phyloP scores from a whole-genome alignment of 92 coral and sea anemone genomes.

The Parazoanthus swiftii region DNA sequence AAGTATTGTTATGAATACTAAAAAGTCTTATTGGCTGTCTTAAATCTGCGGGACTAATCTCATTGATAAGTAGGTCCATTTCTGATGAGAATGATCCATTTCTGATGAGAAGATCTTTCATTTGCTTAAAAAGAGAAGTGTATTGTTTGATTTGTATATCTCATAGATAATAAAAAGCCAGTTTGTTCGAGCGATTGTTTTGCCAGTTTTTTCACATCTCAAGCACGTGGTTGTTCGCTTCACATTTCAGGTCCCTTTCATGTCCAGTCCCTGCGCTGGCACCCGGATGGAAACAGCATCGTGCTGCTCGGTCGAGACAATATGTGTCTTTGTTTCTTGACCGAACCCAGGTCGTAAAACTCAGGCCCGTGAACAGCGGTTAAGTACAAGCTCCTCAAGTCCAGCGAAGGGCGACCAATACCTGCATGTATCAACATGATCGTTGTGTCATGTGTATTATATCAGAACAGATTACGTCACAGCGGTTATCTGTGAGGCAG shows the following conservation, averaged over 20 bases:
- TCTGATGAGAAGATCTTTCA: no score
- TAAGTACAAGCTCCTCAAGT: background rate
- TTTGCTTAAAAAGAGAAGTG: no score
- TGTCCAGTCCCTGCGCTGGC: conserved; percentile 82
- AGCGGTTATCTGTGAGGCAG: no score
- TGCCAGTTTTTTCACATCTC: background rate
- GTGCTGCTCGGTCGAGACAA: conserved; percentile 84
- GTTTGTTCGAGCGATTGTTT: background rate
- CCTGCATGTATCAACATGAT: no score
- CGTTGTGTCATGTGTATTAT: no score
- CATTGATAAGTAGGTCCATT: no score
- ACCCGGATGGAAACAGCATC: conserved; percentile 93
- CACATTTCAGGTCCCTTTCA: conserved; percentile 71
- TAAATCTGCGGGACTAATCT: no score
- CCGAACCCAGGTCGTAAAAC: conserved; percentile 59
- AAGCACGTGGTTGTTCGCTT: background rate
- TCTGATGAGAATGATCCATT: background rate
- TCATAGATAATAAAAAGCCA: background rate
- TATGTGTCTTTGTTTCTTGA: conserved; percentile 90
- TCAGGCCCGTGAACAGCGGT: background rate
- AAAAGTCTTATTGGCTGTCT: no score
- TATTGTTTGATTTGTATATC: background rate
- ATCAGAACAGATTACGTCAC: no score
- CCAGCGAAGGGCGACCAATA: background rate
- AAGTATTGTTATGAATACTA: no score